Base-by-base conservation (phyloP, 2,888 invertebrate genomes). In the Chymomyza procnemis region DNA sequence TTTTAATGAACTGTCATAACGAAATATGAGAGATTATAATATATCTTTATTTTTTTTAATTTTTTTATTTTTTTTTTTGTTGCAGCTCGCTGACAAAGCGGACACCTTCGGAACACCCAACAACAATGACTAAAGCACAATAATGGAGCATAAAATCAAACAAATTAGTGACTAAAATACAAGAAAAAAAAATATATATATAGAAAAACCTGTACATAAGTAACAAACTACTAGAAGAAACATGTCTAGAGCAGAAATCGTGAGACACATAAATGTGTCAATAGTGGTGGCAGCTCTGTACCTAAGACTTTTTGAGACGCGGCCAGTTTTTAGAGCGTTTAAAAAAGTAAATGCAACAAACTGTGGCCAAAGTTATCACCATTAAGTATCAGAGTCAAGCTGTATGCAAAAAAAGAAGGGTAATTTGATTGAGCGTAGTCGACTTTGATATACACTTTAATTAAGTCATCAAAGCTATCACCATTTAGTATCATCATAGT, bases 1-100 rank as follows among this genome's bases (percentile, higher is more conserved):
- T 84, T 71, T 76, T 72, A 80, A 85, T 80, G 76, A 83, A 80
- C 84, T 73, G 74, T 62, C 59, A 66, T 70, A 76, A 67, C 74
- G 71, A 66, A 81, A 80, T 76, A 80, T 70, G 61, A 66, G 26
- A 26, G 26, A 26, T 26, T 67, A 69, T 73, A 68, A 34, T 61
- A 61, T 47, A 66, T 50, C 30, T 67, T 72, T n/a, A n/a, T n/a
- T n/a, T n/a, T n/a, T n/a, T n/a, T n/a, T n/a, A n/a, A n/a, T n/a
- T n/a, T 65, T 62, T 64, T 64, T 19, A 41, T 48, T 5, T 26
- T 30, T 34, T 48, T 26, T 34, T 61, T 66, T 61, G n/a, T 67
- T 74, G 56, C 67, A 66, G 61, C 72, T 58, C 6, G 50, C 50
- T 19, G 50, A 19, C 16, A 16, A 26, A 0, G 18, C 50, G 18